Evolutionary conservation across 2,888 invertebrate species (phyloP), one percentile per base, ranked within the genome.

Genomic region (Synergus itoensis): DNA sequence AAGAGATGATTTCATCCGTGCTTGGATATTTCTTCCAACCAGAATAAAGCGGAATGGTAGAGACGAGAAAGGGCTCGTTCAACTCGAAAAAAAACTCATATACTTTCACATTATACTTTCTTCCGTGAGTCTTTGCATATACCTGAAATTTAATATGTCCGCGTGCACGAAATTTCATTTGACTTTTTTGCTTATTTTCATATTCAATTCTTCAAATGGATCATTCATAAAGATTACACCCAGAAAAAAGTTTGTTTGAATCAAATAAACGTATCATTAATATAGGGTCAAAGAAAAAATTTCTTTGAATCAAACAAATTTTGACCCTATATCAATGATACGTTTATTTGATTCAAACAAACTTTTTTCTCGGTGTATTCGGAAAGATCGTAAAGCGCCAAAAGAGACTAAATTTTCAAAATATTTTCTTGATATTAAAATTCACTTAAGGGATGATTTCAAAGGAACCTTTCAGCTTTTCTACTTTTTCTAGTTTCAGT

Each of bases 1-100:
- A 67, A 67, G 67, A 21, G 67, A 67, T 67, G 14, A 67, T 67
- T 67, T 67, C 67, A 67, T 67, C 67, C 5, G 67, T 12, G 21
- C 67, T 21, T 16, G 67, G 45, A 43, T 67, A 64, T 65, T 65
- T 43, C 40, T 65, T 43, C 43, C 43, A 65, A 18, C 18, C n/a
- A 36, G 41, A 65, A 65, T 65, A 65, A 67, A 41, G 43, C 41
- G 41, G 9, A 45, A n/a, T 40, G 45, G 16, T 8, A 67, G 67
- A 67, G 43, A 21, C 16, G 67, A 69, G 9, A 21, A 45, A 65
- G 14, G 45, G 18, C 18, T 69, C 45, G 45, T 69, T 69, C 4
- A n/a, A 1, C 21, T 48, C 67, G 28, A 21, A 45, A 45, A 69
- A 67, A 69, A 48, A 43, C 45, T 28, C 45, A 21, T 45, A 69